phyloP scores from a whole-genome alignment of 2,113 vertebrate genomes.

The Epinephelus moara region DNA sequence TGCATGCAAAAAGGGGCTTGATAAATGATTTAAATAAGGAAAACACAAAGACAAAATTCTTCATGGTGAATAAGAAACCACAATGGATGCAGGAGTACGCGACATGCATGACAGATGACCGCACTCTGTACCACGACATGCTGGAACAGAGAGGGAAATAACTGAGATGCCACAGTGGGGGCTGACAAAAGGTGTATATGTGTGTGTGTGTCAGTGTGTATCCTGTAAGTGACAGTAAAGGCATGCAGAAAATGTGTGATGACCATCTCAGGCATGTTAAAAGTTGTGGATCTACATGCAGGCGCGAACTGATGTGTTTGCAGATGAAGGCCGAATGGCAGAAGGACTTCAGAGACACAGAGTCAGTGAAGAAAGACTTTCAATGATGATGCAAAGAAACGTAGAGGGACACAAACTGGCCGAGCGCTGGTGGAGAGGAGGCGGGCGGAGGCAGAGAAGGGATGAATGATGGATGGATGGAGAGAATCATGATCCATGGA shows the following conservation, averaged over 20 bases:
- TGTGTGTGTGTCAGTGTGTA: background rate
- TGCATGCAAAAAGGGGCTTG: constrained; percentile 6
- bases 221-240: constrained; percentile 48
- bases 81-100: constrained; percentile 12
- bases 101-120: constrained; percentile 50
- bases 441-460: background rate
- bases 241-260: constrained; percentile 42
- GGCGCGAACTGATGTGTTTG: constrained; percentile 3
- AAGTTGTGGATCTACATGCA: constrained; percentile 1
- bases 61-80: background rate
- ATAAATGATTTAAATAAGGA: background rate
- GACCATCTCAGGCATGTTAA: constrained; percentile 35
- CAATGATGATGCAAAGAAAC: constrained; percentile 2
- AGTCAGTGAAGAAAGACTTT: background rate
- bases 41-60: background rate
- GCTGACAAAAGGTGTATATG: constrained; percentile 20
- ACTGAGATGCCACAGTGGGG: constrained; percentile 51
- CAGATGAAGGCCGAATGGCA: constrained; percentile 8
- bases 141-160: constrained; percentile 52
- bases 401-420: background rate
- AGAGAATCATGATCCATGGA: constrained; percentile 30
- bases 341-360: background rate
- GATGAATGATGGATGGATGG: constrained; percentile 20
- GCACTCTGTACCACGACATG: constrained; percentile 50
- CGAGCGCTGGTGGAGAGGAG: constrained; percentile 22